Conservation (phyloP, 2,888 invertebrate genomes). For the Microplitis manilae region DNA sequence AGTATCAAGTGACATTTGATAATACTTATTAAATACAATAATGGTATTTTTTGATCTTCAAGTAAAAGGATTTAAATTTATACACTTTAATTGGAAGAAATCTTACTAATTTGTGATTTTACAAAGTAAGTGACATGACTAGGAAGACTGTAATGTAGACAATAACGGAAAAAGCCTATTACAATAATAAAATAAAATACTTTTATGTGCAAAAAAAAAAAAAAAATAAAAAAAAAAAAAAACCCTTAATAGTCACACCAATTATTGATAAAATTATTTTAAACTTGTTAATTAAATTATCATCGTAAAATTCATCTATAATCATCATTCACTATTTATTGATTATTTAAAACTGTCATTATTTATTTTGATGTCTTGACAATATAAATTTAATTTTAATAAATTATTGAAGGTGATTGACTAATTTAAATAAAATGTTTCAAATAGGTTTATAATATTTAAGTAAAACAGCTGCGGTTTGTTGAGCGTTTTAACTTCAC, state of each 20-base stretch:
- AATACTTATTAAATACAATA: neutral
- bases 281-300: neutral
- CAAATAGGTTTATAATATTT: neutral
- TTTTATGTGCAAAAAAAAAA: neutral
- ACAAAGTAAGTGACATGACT: neutral
- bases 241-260: neutral
- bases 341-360: neutral
- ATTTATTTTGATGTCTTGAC: too few relatives aligned
- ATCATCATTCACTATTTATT: too few relatives aligned
- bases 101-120: neutral
- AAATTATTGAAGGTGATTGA: neutral
- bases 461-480: conserved; percentile 2
- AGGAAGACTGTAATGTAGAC: neutral
- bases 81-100: neutral
- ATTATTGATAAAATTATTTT: too few relatives aligned
- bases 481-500: conserved; percentile 1
- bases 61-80: neutral
- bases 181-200: neutral
- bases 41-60: neutral
- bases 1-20: neutral
- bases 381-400: neutral
- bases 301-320: too few relatives aligned
- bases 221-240: neutral
- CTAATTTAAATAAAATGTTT: neutral
- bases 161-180: neutral